A percentile compares a stretch with the other conserved stretches of the same genome.
These are phyloP conservation scores for Ennomos fuscantarius DNA, from an alignment of 2,888 invertebrate genomes.

Conservation along the genomic window DNA sequence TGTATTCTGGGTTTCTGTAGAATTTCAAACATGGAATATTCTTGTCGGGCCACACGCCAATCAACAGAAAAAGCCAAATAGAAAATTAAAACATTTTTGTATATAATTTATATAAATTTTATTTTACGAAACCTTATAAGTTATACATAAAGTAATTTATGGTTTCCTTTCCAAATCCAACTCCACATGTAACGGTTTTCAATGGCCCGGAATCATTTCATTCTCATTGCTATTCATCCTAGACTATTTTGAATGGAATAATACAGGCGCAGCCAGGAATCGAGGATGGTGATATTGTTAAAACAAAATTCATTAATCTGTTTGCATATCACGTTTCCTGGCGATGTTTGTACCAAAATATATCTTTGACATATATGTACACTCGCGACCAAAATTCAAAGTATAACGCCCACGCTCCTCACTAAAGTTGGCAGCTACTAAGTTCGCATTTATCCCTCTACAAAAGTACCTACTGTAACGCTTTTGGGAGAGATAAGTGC, in stretches of 20 bases:
- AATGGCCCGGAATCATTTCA: slow-evolving; percentile 11
- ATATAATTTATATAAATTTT: too few species aligned
- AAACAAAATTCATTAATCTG: slow-evolving; percentile 35
- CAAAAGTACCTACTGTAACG: too few species aligned
- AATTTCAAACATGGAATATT: too few species aligned
- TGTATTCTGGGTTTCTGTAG: too few species aligned
- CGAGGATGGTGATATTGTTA: slow-evolving; percentile 37
- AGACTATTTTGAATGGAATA: slow-evolving; percentile 43
- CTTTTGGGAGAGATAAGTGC: too few species aligned
- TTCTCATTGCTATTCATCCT: slow-evolving; percentile 23
- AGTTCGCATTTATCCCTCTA: too few species aligned
- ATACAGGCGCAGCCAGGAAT: slow-evolving; percentile 34
- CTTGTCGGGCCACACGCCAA: too few species aligned
- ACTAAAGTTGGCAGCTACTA: too few species aligned
- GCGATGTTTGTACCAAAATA: slow-evolving; percentile 49
- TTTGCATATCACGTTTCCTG: slow-evolving; percentile 46
- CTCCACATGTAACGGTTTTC: slow-evolving; percentile 10
- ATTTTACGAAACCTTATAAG: neutral
- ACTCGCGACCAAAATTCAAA: too few species aligned
- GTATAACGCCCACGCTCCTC: too few species aligned
- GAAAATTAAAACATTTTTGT: too few species aligned
- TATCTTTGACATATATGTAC: slow-evolving; percentile 13
- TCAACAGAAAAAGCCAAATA: too few species aligned
- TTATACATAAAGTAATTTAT: slow-evolving; percentile 3
- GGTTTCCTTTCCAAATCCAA: slow-evolving; percentile 17